Evolutionary conservation across 2,797 vertebrate species (phyloP).

Genomic region (Enteromius treurensis): DNA sequence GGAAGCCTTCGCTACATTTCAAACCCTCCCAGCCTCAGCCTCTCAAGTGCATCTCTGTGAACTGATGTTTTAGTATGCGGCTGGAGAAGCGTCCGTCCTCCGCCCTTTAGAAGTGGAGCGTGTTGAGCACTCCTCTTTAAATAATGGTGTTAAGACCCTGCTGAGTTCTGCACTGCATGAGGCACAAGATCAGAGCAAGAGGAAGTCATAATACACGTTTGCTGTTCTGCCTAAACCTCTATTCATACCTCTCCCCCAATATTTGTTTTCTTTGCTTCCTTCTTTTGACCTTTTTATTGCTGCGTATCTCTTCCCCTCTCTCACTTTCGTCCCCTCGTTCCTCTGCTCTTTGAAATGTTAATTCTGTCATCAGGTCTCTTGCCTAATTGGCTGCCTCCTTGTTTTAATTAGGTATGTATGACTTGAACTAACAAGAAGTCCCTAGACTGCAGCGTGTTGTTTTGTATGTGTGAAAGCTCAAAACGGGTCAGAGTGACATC

Average conservation of each 20-base stretch:
- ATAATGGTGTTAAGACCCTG: constrained; percentile 46
- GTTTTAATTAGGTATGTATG: constrained; percentile 65
- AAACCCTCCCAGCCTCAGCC: constrained; percentile 28
- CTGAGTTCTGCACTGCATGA: constrained; percentile 43
- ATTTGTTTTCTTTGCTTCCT: constrained; percentile 8
- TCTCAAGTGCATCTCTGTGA: constrained; percentile 28
- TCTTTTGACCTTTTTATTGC: constrained; percentile 46
- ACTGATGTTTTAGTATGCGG: constrained; percentile 37
- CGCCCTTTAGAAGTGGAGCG: constrained; percentile 22
- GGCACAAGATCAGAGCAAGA: constrained; percentile 35
- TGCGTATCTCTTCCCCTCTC: not conserved
- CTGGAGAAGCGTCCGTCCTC: constrained; percentile 8
- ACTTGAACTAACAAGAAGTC: not conserved
- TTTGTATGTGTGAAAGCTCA: not conserved
- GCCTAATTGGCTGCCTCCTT: constrained; percentile 56
- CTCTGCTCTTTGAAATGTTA: constrained; percentile 34
- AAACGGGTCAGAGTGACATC: not conserved
- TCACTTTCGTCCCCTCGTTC: not conserved
- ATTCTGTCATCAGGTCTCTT: constrained; percentile 36
- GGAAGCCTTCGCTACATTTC: constrained; percentile 27
- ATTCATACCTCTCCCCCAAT: not conserved
- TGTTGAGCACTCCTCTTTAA: constrained; percentile 40
- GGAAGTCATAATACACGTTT: constrained; percentile 11
- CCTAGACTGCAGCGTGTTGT: constrained; percentile 1
- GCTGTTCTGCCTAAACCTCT: not conserved